Percentiles rank a stretch among this genome's conserved stretches.
phyloP scores from a whole-genome alignment of 2,888 invertebrate genomes.

The Xanthostigma xanthostigma region DNA sequence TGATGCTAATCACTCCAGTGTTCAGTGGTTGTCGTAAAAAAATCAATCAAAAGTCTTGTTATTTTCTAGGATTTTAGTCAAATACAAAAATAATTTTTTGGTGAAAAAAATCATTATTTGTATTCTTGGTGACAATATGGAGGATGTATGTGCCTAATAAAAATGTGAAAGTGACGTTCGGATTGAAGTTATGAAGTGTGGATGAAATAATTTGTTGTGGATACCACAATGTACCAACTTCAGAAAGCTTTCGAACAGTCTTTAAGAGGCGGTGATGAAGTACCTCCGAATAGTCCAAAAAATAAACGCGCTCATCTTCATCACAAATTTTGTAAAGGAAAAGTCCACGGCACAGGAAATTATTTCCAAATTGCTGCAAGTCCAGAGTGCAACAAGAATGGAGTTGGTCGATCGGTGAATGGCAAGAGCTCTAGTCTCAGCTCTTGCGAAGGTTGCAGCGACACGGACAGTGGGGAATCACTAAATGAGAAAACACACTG shows the following conservation, averaged over 20 bases:
- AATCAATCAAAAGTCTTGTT: too few species aligned
- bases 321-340: conserved; percentile 61
- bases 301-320: conserved; percentile 37
- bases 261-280: conserved; percentile 35
- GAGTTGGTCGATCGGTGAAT: conserved; percentile 22
- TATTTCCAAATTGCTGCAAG: conserved; percentile 9
- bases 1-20: too few species aligned
- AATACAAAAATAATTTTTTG: too few species aligned
- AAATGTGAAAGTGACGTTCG: conserved; percentile 24
- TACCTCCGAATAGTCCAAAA: conserved; percentile 33
- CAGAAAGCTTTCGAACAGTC: conserved; percentile 44
- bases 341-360: conserved; percentile 60
- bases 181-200: conserved; percentile 22
- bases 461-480: conserved; percentile 46
- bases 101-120: too few species aligned
- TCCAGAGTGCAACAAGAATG: conserved; percentile 5
- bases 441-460: conserved; percentile 49
- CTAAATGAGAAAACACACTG: conserved; percentile 1
- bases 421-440: conserved; percentile 40
- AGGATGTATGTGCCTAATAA: too few species aligned
- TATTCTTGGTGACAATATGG: too few species aligned
- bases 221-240: conserved; percentile 32
- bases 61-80: too few species aligned
- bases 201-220: conserved; percentile 23
- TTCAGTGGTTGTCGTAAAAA: too few species aligned